phyloP scores from a whole-genome alignment of 2,888 invertebrate species.

The Leptarthrus brevirostris region DNA sequence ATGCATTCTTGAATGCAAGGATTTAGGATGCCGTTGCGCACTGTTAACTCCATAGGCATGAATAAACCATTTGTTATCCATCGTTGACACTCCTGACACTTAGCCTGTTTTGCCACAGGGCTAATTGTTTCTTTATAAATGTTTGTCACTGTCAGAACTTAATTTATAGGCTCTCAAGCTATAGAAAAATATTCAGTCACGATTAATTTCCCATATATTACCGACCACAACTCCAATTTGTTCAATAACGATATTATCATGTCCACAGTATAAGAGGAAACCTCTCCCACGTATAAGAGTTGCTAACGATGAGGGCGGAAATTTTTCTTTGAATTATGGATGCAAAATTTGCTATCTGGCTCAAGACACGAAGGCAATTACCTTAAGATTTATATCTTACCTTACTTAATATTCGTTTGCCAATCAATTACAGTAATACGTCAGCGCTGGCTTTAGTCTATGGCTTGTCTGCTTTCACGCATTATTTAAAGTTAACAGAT shows the following conservation, averaged over 20 bases:
- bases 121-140: conserved; percentile 43
- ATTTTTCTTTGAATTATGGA: background rate
- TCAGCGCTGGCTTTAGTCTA: conserved; percentile 4
- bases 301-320: conserved; percentile 1
- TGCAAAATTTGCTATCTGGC: background rate
- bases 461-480: conserved; percentile 23
- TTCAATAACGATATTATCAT: conserved; percentile 13
- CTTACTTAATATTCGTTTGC: conserved; percentile 5
- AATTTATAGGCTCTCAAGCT: conserved; percentile 8
- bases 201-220: conserved; percentile 2
- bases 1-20: too few species aligned
- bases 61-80: too few species aligned
- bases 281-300: conserved; percentile 33
- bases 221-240: conserved; percentile 7
- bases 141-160: conserved; percentile 35
- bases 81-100: conserved; percentile 1
- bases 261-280: conserved; percentile 14
- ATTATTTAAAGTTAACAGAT: too few species aligned
- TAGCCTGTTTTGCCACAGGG: conserved; percentile 15
- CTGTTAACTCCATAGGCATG: too few species aligned
- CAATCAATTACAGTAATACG: conserved; percentile 20
- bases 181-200: conserved; percentile 20
- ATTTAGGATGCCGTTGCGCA: too few species aligned
- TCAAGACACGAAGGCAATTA: conserved; percentile 32
- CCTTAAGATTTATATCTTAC: conserved; percentile 44